Evolutionary conservation across 1,140 invertebrate species (phyloP), one percentile per base, ranked within the genome.

Genomic region (Aphelenchoides fujianensis): DNA sequence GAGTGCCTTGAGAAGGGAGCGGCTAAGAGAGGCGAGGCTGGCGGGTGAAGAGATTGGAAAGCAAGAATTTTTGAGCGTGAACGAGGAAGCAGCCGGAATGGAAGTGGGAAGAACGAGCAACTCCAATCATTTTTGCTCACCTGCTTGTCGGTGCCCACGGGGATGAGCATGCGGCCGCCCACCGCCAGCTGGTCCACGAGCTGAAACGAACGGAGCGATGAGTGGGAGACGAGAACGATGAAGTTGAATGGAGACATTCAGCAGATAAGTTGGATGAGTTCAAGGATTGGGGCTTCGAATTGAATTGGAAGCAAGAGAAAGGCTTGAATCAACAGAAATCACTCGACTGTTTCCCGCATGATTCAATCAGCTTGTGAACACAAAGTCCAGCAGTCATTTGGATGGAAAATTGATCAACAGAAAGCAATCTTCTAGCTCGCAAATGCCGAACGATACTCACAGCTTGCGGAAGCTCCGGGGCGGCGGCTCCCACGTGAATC

Each of bases 401-500:
- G n/a, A n/a, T n/a, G n/a, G n/a, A n/a, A 68, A 54, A 23, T 71
- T 75, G 57, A 23, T 12, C 23, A 12, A 37, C 71, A 79, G 61
- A 69, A 62, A 61, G 27, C 70, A 35, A 19, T 57, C 68, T 9
- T 62, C 28, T 9, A 59, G 9, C 7, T 66, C 27, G n/a, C n/a
- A n/a, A n/a, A n/a, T n/a, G n/a, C n/a, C n/a, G n/a, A n/a, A 9
- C 9, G n/a, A 73, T 69, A 85, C 87, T 87, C 84, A 91, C 90
- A 71, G 88, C 87, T 85, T 90, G 87, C 59, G 93, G 93, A 59
- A 93, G 87, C 27, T 86, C 87, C 5, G 91, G 88, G 32, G 93
- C 91, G 61, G 93, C 93, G 57, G 93, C 94, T 71, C 94, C 94
- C 57, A 96, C 94, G 88, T 95, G 93, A 76, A 95, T 95, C n/a